Evolutionary conservation across 2,888 invertebrate genomes (phyloP).

Genomic region (Drosophila dives): DNA sequence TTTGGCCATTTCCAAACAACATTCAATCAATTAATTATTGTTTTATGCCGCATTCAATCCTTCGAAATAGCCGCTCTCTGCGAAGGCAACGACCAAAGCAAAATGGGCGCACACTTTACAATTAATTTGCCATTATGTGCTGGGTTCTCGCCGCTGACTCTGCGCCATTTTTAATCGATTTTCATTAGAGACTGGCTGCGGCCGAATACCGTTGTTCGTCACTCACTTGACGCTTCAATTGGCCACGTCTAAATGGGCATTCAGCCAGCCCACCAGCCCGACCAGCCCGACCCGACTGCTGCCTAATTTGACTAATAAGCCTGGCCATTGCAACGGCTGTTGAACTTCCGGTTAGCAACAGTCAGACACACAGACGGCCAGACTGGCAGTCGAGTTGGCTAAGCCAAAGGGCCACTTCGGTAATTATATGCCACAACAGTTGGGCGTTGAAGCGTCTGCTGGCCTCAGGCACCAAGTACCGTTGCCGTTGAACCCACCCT

Average conservation of each 20-base stretch:
- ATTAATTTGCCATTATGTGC: slow-evolving; percentile 75
- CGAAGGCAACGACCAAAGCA: slow-evolving; percentile 74
- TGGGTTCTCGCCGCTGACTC: slow-evolving; percentile 10
- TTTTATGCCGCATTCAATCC: slow-evolving; percentile 72
- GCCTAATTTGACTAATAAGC: slow-evolving; percentile 78
- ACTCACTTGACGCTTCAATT: slow-evolving; percentile 78
- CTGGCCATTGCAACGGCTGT: slow-evolving; percentile 77
- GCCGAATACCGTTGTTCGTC: slow-evolving; percentile 58
- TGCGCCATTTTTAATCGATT: slow-evolving; percentile 72
- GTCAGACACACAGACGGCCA: slow-evolving; percentile 4
- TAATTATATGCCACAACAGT: slow-evolving; percentile 76
- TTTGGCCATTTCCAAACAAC: slow-evolving; percentile 44
- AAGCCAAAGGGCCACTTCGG: slow-evolving; percentile 67
- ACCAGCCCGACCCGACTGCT: slow-evolving; percentile 19
- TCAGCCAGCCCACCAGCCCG: slow-evolving; percentile 40
- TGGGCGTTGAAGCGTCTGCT: slow-evolving; percentile 55
- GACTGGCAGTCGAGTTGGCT: slow-evolving; percentile 28
- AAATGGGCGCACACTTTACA: slow-evolving; percentile 76
- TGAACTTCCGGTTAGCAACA: slow-evolving; percentile 64
- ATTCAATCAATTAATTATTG: slow-evolving; percentile 81
- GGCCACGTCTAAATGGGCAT: slow-evolving; percentile 70
- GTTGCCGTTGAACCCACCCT: background rate
- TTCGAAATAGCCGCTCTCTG: slow-evolving; percentile 49
- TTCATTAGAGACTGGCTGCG: slow-evolving; percentile 67
- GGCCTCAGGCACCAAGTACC: slow-evolving; percentile 38